Evolutionary conservation across 2,888 invertebrate genomes (phyloP), one percentile per base, ranked within the genome.

Genomic region (Amphipyra berbera): DNA sequence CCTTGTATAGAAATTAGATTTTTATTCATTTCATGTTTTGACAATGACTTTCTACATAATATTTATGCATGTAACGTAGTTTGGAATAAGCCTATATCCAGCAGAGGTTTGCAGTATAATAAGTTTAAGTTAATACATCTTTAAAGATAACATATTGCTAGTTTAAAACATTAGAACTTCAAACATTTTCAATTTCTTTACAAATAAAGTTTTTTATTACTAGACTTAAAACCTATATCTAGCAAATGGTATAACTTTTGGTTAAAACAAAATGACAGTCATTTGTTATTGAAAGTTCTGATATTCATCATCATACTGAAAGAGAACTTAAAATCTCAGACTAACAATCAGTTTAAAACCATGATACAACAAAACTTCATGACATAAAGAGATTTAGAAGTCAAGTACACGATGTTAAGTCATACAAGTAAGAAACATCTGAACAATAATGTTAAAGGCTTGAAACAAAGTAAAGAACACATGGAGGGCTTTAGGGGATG

Each of bases 401-500:
- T 54, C 54, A 60, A 68, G 53, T 35, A 49, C 45, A 59, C 15
- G 47, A 63, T 56, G 47, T 72, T 71, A 76, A 79, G 77, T 73
- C 68, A 81, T 38, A 81, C 64, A 78, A 68, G 75, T 65, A 69
- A 76, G 74, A 81, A 79, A 83, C 79, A 81, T 82, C 68, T 76
- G 47, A 66, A 73, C 74, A 65, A 79, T 82, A 79, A 83, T 82
- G 73, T 75, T 48, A 64, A 79, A 82, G 75, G 66, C 81, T 87
- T 79, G 77, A 82, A 82, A 83, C 83, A 79, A 80, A 82, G 80
- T 83, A 81, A 79, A 74, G 75, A 79, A 78, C 63, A 80, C 75
- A 73, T 69, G 67, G 66, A 74, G 73, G 68, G 82, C 78, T 84
- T 77, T 59, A 81, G 73, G 75, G 73, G 70, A 78, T 76, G 78